A percentile compares a stretch with the other conserved stretches of the same genome.
phyloP scores from a whole-genome alignment of 2,113 vertebrate species.

The Poecilia latipinna region DNA sequence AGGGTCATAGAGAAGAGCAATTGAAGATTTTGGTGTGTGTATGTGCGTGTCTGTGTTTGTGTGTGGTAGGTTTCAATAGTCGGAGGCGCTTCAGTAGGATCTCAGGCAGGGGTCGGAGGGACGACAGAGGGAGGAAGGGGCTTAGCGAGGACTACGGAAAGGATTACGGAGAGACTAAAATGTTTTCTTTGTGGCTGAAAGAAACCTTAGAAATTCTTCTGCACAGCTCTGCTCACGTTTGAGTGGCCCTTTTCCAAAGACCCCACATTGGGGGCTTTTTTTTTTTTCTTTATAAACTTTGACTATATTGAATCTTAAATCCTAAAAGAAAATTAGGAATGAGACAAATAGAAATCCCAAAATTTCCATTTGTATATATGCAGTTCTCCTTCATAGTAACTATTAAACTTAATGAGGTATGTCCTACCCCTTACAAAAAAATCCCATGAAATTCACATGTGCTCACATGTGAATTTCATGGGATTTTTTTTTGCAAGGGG shows the following conservation, averaged over 20 bases:
- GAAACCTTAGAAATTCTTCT: slow-evolving; percentile 77
- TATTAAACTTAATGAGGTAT: too few species aligned
- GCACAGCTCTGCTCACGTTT: slow-evolving; percentile 57
- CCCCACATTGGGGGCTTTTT: slow-evolving; percentile 30
- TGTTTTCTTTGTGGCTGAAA: slow-evolving; percentile 82
- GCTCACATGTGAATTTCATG: too few species aligned
- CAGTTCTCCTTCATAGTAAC: too few species aligned
- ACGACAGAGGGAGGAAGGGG: slow-evolving; percentile 57
- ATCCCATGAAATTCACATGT: too few species aligned
- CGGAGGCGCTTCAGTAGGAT: slow-evolving; percentile 38
- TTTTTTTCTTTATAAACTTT: slow-evolving; percentile 1
- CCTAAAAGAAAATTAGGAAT: background rate
- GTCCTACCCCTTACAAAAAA: too few species aligned
- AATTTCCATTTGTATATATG: background rate
- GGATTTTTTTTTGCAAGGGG: too few species aligned
- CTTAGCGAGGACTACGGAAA: slow-evolving; percentile 71
- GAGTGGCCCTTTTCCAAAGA: background rate
- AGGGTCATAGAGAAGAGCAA: slow-evolving; percentile 46
- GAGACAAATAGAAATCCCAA: background rate
- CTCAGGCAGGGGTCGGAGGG: slow-evolving; percentile 42
- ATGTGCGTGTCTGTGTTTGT: slow-evolving; percentile 6
- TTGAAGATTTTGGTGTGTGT: slow-evolving; percentile 10
- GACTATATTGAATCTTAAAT: background rate
- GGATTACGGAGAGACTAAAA: slow-evolving; percentile 79
- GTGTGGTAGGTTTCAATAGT: slow-evolving; percentile 25